phyloP scores from a whole-genome alignment of 2,113 vertebrate species.

The Myotis yumanensis region DNA sequence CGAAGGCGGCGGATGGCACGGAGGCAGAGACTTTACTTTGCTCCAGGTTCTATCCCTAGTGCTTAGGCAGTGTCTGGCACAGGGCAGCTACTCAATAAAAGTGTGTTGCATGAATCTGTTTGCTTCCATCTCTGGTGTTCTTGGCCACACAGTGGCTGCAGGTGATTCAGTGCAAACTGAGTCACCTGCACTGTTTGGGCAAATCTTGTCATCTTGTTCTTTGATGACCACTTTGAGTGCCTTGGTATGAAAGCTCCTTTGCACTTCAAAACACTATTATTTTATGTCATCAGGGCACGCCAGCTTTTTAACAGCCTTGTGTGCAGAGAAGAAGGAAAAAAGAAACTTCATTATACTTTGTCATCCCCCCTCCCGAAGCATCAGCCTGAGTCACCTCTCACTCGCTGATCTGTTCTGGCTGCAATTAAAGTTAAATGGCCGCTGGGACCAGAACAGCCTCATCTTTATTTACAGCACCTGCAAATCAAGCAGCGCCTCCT shows the following conservation, averaged over 20 bases:
- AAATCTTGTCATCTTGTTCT: slow-evolving; percentile 5
- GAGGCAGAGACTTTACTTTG: neutral
- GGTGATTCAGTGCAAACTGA: neutral
- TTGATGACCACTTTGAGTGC: neutral
- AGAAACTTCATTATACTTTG: neutral
- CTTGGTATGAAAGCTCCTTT: slow-evolving; percentile 10
- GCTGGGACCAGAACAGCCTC: slow-evolving; percentile 60
- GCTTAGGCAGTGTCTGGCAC: neutral
- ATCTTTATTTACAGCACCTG: slow-evolving; percentile 73
- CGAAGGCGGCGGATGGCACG: neutral
- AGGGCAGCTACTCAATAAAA: neutral
- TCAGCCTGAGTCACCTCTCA: slow-evolving; percentile 61
- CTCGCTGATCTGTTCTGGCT: slow-evolving; percentile 40
- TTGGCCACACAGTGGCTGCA: neutral
- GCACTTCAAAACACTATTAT: neutral
- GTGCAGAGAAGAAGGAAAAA: slow-evolving; percentile 26
- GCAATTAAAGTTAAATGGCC: slow-evolving; percentile 67
- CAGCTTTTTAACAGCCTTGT: slow-evolving; percentile 25
- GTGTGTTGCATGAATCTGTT: neutral
- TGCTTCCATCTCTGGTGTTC: neutral
- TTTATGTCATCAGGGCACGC: slow-evolving; percentile 1
- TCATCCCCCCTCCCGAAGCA: neutral
- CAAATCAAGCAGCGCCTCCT: slow-evolving; percentile 46
- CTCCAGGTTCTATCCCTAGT: neutral
- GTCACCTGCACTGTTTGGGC: neutral